phyloP scores from a whole-genome alignment of 2,797 vertebrate species.

The Eleutherodactylus coqui region DNA sequence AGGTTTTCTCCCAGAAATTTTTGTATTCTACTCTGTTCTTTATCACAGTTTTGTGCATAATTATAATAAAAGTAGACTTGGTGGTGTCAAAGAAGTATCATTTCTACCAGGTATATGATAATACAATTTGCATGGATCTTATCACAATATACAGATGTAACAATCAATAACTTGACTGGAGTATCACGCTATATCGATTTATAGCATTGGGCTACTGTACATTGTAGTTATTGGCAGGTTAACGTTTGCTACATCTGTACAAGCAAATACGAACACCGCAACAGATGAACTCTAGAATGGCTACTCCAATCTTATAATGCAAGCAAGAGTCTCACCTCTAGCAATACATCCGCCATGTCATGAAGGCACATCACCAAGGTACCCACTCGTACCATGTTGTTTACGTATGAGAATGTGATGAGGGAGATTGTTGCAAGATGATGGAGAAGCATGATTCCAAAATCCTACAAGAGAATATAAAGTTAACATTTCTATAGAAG shows the following conservation, averaged over 20 bases:
- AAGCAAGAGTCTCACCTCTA: conserved; percentile 85
- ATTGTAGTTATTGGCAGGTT: no score
- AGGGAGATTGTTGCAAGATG: conserved; percentile 87
- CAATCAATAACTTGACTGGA: no score
- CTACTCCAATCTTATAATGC: background rate
- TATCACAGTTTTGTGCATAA: background rate
- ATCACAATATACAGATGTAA: no score
- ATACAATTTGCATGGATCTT: no score
- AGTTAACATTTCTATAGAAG: background rate
- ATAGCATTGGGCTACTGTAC: no score
- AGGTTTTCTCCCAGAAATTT: background rate
- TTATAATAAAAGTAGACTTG: background rate
- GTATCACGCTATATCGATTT: no score
- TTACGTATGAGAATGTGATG: conserved; percentile 92
- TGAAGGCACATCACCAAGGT: conserved; percentile 93
- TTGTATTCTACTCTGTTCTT: background rate
- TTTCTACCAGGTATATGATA: no score
- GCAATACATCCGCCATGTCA: conserved; percentile 86
- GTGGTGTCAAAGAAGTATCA: background rate
- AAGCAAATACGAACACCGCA: no score
- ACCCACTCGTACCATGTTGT: conserved; percentile 94
- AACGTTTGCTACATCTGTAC: no score
- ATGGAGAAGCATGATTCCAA: conserved; percentile 93
- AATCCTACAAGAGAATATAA: conserved; percentile 82
- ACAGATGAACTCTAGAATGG: background rate